Evolutionary conservation across 2,113 vertebrate genomes (phyloP), one percentile per base, ranked within the genome.

Genomic region (Tragelaphus scriptus): DNA sequence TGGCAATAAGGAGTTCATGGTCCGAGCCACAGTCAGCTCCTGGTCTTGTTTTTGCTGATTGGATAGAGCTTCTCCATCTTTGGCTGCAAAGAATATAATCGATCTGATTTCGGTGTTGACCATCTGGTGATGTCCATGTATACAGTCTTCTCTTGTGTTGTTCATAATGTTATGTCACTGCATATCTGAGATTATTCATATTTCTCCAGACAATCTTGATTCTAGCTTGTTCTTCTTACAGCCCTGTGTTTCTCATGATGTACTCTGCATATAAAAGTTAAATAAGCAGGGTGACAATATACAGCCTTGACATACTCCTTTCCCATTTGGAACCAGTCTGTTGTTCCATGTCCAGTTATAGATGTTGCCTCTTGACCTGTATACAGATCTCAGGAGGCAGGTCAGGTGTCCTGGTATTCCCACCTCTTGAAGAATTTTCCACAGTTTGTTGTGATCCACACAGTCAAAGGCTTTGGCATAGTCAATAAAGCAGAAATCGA

Each of bases 351-450:
- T 36, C n/a, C n/a, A 21, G 4, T 71, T 71, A n/a, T 36, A 71
- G 36, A 4, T 11, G 4, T 5, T 71, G n/a, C 9, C n/a, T 21
- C n/a, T 11, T 71, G 17, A 21, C 17, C 17, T 0, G n/a, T 9
- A 36, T 71, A 36, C n/a, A 71, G 65, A 71, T 36, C n/a, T 21
- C 17, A 71, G 32, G 4, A 71, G 65, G n/a, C 65, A 71, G n/a
- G 65, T 71, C 65, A 71, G n/a, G n/a, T 71, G 9, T 36, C 36
- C 1, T 71, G n/a, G 65, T 71, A 36, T 71, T 21, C 17, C n/a
- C 9, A 71, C 11, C 65, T 21, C 65, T 21, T 36, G 9, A 11
- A 71, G 32, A 71, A 71, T 71, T 36, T 21, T 71, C 32, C 4
- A 36, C 17, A 71, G 17, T 36, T 71, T 71, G n/a, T 36, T 71